Evolutionary conservation across 2,797 vertebrate species (phyloP), one percentile per base, ranked within the genome.

Genomic region (Scolopax bukidnonensis): DNA sequence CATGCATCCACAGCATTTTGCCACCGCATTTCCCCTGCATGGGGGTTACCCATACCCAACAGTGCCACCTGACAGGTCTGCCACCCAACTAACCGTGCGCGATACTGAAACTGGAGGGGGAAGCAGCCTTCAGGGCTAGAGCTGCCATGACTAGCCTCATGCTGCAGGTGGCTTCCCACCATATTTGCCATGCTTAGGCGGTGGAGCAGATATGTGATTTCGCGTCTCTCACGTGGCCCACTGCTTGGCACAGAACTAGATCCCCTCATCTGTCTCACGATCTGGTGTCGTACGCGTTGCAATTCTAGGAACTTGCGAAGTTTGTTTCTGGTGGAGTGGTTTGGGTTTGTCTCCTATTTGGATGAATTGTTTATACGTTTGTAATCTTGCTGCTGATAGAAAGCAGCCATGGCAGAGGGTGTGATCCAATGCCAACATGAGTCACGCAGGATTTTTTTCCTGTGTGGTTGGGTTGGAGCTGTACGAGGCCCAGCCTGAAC

Each of bases 361-460:
- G 89, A 71, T 48, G 75, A 87, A 64, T 78, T 87, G 75, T 93
- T 91, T 90, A 50, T 89, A 84, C 24, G 10, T 90, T 88, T 76
- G 73, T 91, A 94, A 93, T 95, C 74, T 76, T 64, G 71, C 2
- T 83, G 84, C 78, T 93, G 87, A 84, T 89, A 93, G 67, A 76
- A 92, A 64, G 85, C 32, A 75, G 59, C 59, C 40, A 45, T 74
- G 48, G 75, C 75, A 68, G 30, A 90, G 77, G 56, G 64, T 45
- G 71, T 51, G 60, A 96, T 95, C 78, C 70, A 60, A 15, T 27
- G 75, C 51, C 81, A 64, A 38, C 24, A 69, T 74, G 84, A 94
- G 53, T 90, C 81, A 91, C 23, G 7, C 8, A 1, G 17, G 48
- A 27, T n/a, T 69, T 84, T 85, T 85, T 89, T 92, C 16, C 50